Evolutionary conservation across 1,140 invertebrate species (phyloP), one percentile per base, ranked within the genome.

Genomic region (Heliconius melpomene): DNA sequence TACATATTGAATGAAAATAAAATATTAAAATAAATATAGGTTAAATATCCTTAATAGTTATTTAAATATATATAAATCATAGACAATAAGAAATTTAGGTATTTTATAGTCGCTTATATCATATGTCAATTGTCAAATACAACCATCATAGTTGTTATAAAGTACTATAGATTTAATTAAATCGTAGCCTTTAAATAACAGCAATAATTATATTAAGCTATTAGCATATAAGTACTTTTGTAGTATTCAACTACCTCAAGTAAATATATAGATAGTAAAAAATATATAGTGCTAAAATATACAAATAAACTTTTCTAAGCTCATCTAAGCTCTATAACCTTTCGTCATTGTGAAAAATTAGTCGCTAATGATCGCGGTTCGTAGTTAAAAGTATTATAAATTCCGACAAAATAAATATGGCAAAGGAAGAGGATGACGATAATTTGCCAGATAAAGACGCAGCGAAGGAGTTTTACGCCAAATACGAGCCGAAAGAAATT

Each of bases 401-500:
- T 50, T 18, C 80, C 32, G 71, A 82, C 74, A 79, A 82, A 86
- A 89, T 88, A 83, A 94, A 81, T 74, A 97, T 97, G 97, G 97
- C 97, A 60, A 97, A 98, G 92, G 97, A 98, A 91, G 96, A 96
- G 76, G 96, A 96, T 84, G 97, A 97, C 84, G 97, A 98, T 91
- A 95, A 97, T 89, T 94, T 98, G 79, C 98, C 97, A 9, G 97
- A 98, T 93, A 97, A 98, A 95, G 97, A 98, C 95, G 98, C 97
- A 80, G 97, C 98, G 8, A 98, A 98, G 93, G 97, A 97, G 88
- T 99, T 99, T 94, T 99, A 99, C 93, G 98, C 98, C 20, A 99
- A 98, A 95, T 99, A 99, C 94, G 99, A 99, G 92, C 98, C 98
- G 6, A 99, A 99, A 93, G 98, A 99, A 95, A 98, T 99, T 85